A percentile compares a stretch with the other conserved stretches of the same genome.
These are phyloP conservation scores for Aphidoletes aphidimyza DNA, from an alignment of 2,888 invertebrate species.

Conservation along the genomic window DNA sequence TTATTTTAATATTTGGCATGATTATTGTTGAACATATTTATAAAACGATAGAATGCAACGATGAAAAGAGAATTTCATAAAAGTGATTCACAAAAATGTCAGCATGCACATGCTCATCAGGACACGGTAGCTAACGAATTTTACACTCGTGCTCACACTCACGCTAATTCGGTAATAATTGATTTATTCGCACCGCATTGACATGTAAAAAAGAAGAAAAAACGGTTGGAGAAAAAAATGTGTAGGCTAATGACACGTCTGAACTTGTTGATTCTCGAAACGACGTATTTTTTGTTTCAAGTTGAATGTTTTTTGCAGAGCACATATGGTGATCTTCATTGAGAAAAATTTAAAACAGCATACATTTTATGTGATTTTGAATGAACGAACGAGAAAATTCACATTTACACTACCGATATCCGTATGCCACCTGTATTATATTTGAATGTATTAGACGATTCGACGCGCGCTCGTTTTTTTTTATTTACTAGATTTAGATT, in stretches of 20 bases:
- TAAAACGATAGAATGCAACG: too few species aligned
- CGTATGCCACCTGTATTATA: not conserved
- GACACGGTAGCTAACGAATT: too few species aligned
- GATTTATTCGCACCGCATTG: not conserved
- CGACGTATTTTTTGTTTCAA: too few species aligned
- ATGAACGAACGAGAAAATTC: too few species aligned
- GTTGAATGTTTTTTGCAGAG: slow-evolving; percentile 22
- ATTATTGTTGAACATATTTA: too few species aligned
- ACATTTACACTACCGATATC: not conserved
- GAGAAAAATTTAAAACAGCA: not conserved
- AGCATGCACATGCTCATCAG: too few species aligned
- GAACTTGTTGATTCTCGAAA: slow-evolving; percentile 20
- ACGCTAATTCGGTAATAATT: not conserved
- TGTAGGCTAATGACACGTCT: slow-evolving; percentile 11
- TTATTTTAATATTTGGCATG: too few species aligned
- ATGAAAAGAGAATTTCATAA: too few species aligned
- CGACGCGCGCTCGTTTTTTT: not conserved
- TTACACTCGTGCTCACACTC: too few species aligned
- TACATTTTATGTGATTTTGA: not conserved
- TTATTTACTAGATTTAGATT: too few species aligned
- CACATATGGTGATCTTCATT: slow-evolving; percentile 16
- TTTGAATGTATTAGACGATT: not conserved
- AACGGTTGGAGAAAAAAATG: slow-evolving; percentile 1
- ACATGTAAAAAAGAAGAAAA: not conserved
- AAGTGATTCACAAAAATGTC: not conserved